Evolutionary conservation across 2,888 invertebrate genomes (phyloP).

Genomic region (Unio pictorum): DNA sequence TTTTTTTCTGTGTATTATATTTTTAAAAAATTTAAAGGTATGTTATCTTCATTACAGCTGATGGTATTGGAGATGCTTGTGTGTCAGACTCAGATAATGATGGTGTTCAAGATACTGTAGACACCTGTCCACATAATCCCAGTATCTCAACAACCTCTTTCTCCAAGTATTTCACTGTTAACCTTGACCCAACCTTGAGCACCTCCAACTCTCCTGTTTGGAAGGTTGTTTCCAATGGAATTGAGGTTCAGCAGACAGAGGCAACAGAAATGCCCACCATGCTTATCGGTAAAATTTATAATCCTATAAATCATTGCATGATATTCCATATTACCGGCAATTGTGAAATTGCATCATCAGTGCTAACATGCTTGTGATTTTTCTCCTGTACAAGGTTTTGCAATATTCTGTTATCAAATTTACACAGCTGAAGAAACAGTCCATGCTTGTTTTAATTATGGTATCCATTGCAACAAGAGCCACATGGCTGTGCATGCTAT

Average conservation of each 20-base stretch:
- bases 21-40: neutral
- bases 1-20: neutral
- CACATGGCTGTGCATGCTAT: too few relatives aligned
- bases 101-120: constrained; percentile 81
- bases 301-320: neutral
- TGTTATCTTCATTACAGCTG: constrained; percentile 74
- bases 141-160: constrained; percentile 37
- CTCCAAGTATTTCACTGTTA: constrained; percentile 31
- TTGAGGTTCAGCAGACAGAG: constrained; percentile 45
- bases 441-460: too few relatives aligned
- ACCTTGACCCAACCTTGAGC: constrained; percentile 39
- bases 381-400: too few relatives aligned
- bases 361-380: too few relatives aligned
- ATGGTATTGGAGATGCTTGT: constrained; percentile 87
- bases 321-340: too few relatives aligned
- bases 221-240: constrained; percentile 43
- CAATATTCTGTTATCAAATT: too few relatives aligned
- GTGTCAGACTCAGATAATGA: constrained; percentile 89
- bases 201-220: constrained; percentile 26
- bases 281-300: constrained; percentile 46
- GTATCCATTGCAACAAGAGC: too few relatives aligned
- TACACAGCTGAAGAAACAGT: too few relatives aligned
- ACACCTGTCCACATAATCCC: constrained; percentile 84
- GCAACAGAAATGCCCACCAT: constrained; percentile 50
- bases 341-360: too few relatives aligned